A percentile compares a stretch with the other conserved stretches of the same genome.
phyloP scores from a whole-genome alignment of 2,113 vertebrate genomes.

The Daphoenositta chrysoptera region DNA sequence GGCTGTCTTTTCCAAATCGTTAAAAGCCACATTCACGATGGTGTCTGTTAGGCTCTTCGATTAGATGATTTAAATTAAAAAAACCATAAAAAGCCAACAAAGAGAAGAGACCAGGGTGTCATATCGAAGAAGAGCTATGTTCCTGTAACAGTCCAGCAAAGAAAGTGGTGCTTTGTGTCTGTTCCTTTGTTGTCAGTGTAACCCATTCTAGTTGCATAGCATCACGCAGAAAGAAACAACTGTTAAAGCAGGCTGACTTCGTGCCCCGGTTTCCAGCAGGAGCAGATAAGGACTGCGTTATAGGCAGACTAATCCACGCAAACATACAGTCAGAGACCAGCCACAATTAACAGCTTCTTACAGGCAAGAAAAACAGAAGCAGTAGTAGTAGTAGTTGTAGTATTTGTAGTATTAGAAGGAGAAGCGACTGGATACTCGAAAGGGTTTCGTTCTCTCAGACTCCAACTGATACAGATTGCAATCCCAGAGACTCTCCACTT shows the following conservation, averaged over 20 bases:
- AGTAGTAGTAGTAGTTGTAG: neutral
- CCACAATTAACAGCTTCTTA: conserved; percentile 58
- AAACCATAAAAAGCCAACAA: neutral
- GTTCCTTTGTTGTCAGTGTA: conserved; percentile 76
- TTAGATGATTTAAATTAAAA: conserved; percentile 53
- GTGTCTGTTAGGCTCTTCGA: conserved; percentile 65
- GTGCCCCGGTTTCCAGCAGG: conserved; percentile 70
- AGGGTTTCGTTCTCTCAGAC: conserved; percentile 60
- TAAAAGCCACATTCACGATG: conserved; percentile 70
- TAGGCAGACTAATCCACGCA: conserved; percentile 76
- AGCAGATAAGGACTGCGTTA: conserved; percentile 68
- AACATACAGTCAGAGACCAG: conserved; percentile 62
- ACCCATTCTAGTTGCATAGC: conserved; percentile 72
- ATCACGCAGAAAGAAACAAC: conserved; percentile 71
- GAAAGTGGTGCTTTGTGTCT: conserved; percentile 65
- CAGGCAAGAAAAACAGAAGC: conserved; percentile 27
- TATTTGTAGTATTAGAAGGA: conserved; percentile 37
- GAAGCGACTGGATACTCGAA: conserved; percentile 18
- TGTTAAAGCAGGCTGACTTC: conserved; percentile 68
- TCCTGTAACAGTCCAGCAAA: conserved; percentile 72
- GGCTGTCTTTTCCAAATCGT: conserved; percentile 75
- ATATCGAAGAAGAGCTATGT: conserved; percentile 51
- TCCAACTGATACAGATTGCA: conserved; percentile 69
- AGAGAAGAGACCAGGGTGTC: conserved; percentile 20
- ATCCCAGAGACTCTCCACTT: conserved; percentile 76